phyloP scores from a whole-genome alignment of 2,113 vertebrate species.

The Fukomys damarensis region DNA sequence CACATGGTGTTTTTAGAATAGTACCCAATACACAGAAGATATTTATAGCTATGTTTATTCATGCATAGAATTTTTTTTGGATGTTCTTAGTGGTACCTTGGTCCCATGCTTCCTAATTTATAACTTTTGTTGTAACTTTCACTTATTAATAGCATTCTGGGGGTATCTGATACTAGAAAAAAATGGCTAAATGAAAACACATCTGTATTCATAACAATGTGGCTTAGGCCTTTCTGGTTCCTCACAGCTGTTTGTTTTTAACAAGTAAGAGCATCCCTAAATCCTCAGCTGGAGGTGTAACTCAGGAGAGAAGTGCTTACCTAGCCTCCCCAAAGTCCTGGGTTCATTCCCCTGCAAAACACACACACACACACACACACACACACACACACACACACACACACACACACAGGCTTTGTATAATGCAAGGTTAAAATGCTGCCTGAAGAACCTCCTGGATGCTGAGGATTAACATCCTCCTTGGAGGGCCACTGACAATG shows the following conservation, averaged over 20 bases:
- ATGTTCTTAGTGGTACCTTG: not conserved
- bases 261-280: not conserved
- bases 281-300: not conserved
- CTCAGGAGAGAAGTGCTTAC: not conserved
- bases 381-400: not conserved
- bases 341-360: not conserved
- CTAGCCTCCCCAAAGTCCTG: not conserved
- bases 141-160: constrained; percentile 14
- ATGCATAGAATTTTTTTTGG: not conserved
- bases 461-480: not conserved
- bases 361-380: too few species aligned
- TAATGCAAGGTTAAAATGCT: not conserved
- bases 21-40: not conserved
- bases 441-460: not conserved
- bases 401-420: not conserved
- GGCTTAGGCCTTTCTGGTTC: not conserved
- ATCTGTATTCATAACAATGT: not conserved
- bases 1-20: not conserved
- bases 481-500: not conserved
- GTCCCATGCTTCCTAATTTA: not conserved
- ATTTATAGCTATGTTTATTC: constrained; percentile 11
- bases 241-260: constrained; percentile 34
- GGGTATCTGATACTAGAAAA: constrained; percentile 23
- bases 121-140: constrained; percentile 21
- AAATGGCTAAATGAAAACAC: not conserved